Evolutionary conservation across 2,113 vertebrate species (phyloP), one percentile per base, ranked within the genome.

Genomic region (Prunella himalayana): DNA sequence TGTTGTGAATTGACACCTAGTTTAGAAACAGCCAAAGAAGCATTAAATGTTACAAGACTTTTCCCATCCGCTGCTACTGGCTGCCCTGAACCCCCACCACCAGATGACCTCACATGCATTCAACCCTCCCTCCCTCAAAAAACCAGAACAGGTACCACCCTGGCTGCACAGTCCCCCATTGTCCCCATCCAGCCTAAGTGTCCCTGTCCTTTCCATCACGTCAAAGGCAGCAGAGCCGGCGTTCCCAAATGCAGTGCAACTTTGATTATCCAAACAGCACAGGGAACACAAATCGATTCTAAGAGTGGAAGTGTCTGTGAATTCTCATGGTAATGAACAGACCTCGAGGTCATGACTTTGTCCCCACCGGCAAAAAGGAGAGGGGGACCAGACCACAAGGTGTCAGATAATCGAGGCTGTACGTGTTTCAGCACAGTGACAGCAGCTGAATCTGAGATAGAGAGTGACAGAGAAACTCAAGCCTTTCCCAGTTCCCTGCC

Each of bases 1-100:
- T 99, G 99, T 99, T 99, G 99, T 99, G 99, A 99, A 99, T 99
- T 99, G 99, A 99, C 98, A 99, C 99, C 99, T 99, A 99, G 99
- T 99, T 99, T 99, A 99, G 99, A 99, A 99, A 99, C 99, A 99
- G 99, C 98, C 99, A 99, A 98, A 99, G 99, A 99, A 98, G 99
- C 99, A 98, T 98, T 99, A 98, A 98, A 99, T 98, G 99, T 99
- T 99, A 99, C 98, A 98, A 99, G 98, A 99, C 99, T 99, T 98
- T 88, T 97, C 98, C 98, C 97, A 95, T 97, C 97, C 94, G 96
- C 98, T 95, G 69, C 96, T 96, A 84, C 94, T 96, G 98, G 97
- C 97, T 97, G 94, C 97, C 97, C 97, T 90, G 96, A 95, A 63
- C 78, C 92, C 90, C 97, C 86, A 0, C 84, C 81, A 47, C 50